A percentile compares a stretch with the other conserved stretches of the same genome.
These are phyloP conservation scores for Drosophila multiciliata DNA, from an alignment of 2,888 invertebrate species.

Conservation along the genomic window DNA sequence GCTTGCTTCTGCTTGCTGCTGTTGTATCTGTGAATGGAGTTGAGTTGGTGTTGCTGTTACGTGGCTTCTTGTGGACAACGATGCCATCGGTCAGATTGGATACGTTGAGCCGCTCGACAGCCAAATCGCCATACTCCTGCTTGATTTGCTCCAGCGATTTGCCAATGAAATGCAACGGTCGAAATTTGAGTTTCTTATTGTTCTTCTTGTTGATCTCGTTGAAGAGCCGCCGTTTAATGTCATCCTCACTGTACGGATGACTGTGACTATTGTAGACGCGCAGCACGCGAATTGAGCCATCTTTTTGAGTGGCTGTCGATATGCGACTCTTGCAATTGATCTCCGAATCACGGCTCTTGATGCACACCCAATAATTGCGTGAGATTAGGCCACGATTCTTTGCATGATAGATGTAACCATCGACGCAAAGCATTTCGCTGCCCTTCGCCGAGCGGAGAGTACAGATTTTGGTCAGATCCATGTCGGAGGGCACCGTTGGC, in stretches of 20 bases:
- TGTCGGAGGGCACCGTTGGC: slow-evolving; percentile 46
- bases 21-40: not conserved
- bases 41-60: slow-evolving; percentile 24
- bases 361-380: slow-evolving; percentile 82
- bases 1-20: not conserved
- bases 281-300: slow-evolving; percentile 73
- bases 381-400: slow-evolving; percentile 76
- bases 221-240: slow-evolving; percentile 78
- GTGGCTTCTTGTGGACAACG: slow-evolving; percentile 69
- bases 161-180: slow-evolving; percentile 69
- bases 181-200: slow-evolving; percentile 70
- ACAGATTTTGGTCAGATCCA: slow-evolving; percentile 78
- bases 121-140: slow-evolving; percentile 73
- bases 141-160: slow-evolving; percentile 77
- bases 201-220: slow-evolving; percentile 77
- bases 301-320: slow-evolving; percentile 72
- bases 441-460: slow-evolving; percentile 82
- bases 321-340: slow-evolving; percentile 81
- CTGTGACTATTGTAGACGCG: slow-evolving; percentile 77
- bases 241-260: slow-evolving; percentile 75
- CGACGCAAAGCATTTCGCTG: slow-evolving; percentile 81
- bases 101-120: slow-evolving; percentile 67
- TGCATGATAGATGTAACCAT: slow-evolving; percentile 80
- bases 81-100: slow-evolving; percentile 65
- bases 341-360: slow-evolving; percentile 76